Evolutionary conservation across 2,113 vertebrate genomes (phyloP), one percentile per base, ranked within the genome.

Genomic region (Macroglossus sobrinus): DNA sequence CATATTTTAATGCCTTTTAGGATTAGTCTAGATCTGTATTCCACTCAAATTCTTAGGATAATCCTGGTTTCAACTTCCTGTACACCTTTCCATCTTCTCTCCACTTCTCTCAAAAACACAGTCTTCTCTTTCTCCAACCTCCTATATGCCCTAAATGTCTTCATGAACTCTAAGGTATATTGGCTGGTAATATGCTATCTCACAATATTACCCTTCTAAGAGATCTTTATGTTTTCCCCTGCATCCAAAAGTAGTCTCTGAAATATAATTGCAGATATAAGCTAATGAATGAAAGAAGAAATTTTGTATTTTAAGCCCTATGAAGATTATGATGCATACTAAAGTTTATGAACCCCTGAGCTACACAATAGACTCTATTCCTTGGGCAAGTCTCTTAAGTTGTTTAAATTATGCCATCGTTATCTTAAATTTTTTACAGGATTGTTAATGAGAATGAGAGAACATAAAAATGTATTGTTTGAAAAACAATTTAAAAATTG

Each of bases 361-460:
- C 10, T 35, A 8, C 1, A 72, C 0, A 7, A 55, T 21, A 59
- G 18, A 80, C 35, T 69, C 26, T 90, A 10, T 84, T 55, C 7
- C 26, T 68, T 53, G 28, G 74, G 30, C 35, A 93, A 84, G 33
- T 78, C 45, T 93, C 40, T 92, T 74, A 85, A 66, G 33, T 74
- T 55, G n/a, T 75, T 38, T 88, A 43, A 85, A 15, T 88, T 53
- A 82, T 74, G 47, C 5, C 8, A 89, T 97, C 69, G 82, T 79
- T 19, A 81, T 35, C 35, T 74, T 24, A 84, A 53, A 10, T 22
- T 87, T 85, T 85, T 95, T 22, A 81, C 11, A 64, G 15, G 10
- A 30, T 64, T 96, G 4, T 88, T 93, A 94, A 93, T 93, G 80
- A 94, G 69, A 26, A 94, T 89, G 35, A 92, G 33, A 80, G 1